phyloP scores from a whole-genome alignment of 92 coral and sea anemone genomes.

The Phenganax stokvisi region DNA sequence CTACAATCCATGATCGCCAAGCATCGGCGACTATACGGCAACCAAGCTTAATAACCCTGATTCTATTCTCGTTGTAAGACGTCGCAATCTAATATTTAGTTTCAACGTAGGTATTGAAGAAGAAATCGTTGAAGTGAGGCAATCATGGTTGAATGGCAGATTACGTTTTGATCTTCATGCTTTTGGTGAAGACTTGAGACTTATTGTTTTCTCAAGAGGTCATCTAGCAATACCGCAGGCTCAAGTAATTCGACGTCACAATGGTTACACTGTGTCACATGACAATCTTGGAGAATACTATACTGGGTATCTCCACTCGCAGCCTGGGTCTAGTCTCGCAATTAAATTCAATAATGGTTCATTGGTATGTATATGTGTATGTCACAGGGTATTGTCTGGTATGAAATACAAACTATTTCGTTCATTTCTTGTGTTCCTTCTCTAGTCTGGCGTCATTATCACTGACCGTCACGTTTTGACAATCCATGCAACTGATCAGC shows the following conservation, averaged over 20 bases:
- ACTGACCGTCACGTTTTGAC: constrained; percentile 12
- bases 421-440: neutral
- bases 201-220: constrained; percentile 27
- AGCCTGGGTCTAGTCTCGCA: constrained; percentile 33
- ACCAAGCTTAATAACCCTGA: too few relatives aligned
- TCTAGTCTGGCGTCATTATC: constrained; percentile 23
- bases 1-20: too few relatives aligned
- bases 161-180: constrained; percentile 38
- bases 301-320: constrained; percentile 4
- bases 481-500: neutral
- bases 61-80: too few relatives aligned
- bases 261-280: constrained; percentile 28
- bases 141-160: neutral
- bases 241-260: constrained; percentile 41
- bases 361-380: constrained; percentile 17
- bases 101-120: neutral
- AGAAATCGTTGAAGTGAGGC: neutral
- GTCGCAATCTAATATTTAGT: too few relatives aligned
- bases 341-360: constrained; percentile 25
- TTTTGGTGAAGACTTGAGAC: constrained; percentile 47
- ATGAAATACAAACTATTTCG: neutral
- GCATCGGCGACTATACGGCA: too few relatives aligned
- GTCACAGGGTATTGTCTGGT: neutral
- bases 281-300: constrained; percentile 24
- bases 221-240: constrained; percentile 41